These are phyloP conservation scores for Alces alces DNA, from an alignment of 2,113 vertebrate species.

Conservation along the genomic window DNA sequence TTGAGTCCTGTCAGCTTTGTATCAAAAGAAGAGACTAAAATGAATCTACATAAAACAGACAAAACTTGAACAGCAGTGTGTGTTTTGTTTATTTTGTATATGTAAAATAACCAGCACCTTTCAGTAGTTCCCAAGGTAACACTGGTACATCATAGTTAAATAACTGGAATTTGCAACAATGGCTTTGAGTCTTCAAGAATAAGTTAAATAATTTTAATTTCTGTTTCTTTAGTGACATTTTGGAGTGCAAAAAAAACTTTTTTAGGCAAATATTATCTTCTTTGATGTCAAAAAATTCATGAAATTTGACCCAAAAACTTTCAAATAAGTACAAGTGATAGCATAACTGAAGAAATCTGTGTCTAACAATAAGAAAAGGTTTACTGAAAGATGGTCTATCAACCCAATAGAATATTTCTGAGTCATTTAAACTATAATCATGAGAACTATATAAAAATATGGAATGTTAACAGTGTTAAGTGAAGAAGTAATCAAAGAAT, in stretches of 20 bases:
- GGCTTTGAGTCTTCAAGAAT: neutral
- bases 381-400: neutral
- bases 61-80: neutral
- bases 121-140: neutral
- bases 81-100: neutral
- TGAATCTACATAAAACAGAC: neutral
- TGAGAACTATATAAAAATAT: neutral
- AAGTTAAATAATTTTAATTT: neutral
- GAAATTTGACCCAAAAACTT: neutral
- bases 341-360: neutral
- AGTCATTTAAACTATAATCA: neutral
- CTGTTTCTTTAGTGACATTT: neutral
- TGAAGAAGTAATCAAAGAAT: neutral
- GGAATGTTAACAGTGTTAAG: neutral
- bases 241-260: neutral
- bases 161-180: neutral
- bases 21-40: neutral
- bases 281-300: neutral
- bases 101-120: neutral
- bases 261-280: neutral
- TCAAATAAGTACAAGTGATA: neutral
- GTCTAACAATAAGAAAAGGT: neutral
- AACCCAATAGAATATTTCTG: neutral
- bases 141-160: neutral
- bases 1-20: neutral